Conservation (phyloP, 2,888 invertebrate genomes). For the Cerastoderma edule region DNA sequence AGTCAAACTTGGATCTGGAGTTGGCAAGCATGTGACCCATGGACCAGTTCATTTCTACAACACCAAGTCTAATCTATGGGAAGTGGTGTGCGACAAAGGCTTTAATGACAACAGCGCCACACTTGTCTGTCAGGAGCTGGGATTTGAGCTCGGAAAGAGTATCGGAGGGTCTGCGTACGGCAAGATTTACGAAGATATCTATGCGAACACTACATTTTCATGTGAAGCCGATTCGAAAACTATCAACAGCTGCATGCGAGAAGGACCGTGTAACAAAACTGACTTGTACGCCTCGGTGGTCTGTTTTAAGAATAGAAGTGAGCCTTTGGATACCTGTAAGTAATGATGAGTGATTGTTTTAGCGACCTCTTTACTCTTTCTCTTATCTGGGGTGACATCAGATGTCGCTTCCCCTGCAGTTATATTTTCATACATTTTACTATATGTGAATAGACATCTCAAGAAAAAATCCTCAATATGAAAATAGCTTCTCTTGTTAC, state of each 20-base stretch:
- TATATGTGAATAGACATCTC: too few relatives aligned
- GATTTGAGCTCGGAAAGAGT: slow-evolving; percentile 70
- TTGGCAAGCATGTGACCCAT: slow-evolving; percentile 63
- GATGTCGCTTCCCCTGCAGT: too few relatives aligned
- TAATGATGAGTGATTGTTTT: too few relatives aligned
- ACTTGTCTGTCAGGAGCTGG: slow-evolving; percentile 71
- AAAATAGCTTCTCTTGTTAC: not conserved
- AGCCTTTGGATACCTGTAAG: slow-evolving; percentile 14
- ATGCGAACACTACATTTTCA: slow-evolving; percentile 64
- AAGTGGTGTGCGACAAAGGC: slow-evolving; percentile 73
- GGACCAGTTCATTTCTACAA: slow-evolving; percentile 72
- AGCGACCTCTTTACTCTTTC: not conserved
- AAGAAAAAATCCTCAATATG: too few relatives aligned
- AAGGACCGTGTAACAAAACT: slow-evolving; percentile 54
- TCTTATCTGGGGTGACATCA: not conserved
- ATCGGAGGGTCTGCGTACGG: slow-evolving; percentile 75
- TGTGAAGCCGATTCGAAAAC: slow-evolving; percentile 60
- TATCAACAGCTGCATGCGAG: slow-evolving; percentile 64
- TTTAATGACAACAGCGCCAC: slow-evolving; percentile 74
- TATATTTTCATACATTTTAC: too few relatives aligned
- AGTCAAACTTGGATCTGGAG: slow-evolving; percentile 71
- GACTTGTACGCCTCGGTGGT: slow-evolving; percentile 73
- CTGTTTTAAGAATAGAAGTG: slow-evolving; percentile 59
- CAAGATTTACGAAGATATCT: slow-evolving; percentile 62
- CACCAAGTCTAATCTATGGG: slow-evolving; percentile 62